These are phyloP conservation scores for Lota lota DNA, from an alignment of 2,113 vertebrate genomes.

Conservation along the genomic window DNA sequence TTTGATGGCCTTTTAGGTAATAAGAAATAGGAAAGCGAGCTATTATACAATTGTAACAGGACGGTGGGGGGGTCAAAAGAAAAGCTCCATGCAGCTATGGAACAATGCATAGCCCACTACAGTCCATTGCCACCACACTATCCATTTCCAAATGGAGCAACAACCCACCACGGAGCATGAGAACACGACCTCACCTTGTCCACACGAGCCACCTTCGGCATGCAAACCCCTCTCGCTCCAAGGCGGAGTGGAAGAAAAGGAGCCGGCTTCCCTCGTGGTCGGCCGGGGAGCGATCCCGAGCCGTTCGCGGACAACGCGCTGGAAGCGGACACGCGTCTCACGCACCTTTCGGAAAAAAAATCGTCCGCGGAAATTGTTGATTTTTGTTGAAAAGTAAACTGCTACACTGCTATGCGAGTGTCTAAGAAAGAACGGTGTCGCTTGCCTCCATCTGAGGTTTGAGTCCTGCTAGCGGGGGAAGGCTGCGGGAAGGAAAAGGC, in stretches of 20 bases:
- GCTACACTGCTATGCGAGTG: too few relatives aligned
- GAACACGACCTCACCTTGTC: conserved; percentile 80
- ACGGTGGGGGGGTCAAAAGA: conserved; percentile 3
- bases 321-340: conserved; percentile 50
- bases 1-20: too few relatives aligned
- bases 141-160: neutral
- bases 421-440: conserved; percentile 28
- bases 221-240: conserved; percentile 71
- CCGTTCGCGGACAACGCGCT: conserved; percentile 55
- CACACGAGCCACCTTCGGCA: conserved; percentile 78
- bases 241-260: conserved; percentile 45
- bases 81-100: neutral
- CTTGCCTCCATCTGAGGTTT: conserved; percentile 54
- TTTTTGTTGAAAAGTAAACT: too few relatives aligned
- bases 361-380: too few relatives aligned
- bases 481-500: conserved; percentile 58
- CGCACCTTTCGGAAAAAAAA: conserved; percentile 50
- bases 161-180: neutral
- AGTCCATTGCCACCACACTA: conserved; percentile 3
- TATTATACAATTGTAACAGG: conserved; percentile 8
- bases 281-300: conserved; percentile 58
- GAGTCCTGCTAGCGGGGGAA: conserved; percentile 48
- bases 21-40: neutral
- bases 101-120: neutral
- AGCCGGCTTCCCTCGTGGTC: conserved; percentile 76